phyloP scores from a whole-genome alignment of 2,888 invertebrate genomes.

The Meandrusa payeni region DNA sequence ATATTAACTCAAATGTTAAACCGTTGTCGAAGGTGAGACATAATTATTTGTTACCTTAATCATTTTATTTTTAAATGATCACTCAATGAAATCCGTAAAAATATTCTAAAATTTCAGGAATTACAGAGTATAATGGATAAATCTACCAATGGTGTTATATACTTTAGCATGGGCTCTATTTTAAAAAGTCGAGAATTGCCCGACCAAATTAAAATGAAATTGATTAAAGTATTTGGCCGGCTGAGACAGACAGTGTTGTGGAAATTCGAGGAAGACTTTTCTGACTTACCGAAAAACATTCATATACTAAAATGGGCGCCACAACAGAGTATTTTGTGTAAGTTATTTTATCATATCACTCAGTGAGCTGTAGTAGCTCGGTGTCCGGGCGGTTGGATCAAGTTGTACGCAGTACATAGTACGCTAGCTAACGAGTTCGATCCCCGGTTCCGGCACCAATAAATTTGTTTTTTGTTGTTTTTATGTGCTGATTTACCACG shows the following conservation, averaged over 20 bases:
- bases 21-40: no score
- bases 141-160: slow-evolving; percentile 60
- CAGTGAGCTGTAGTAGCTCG: no score
- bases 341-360: slow-evolving; percentile 4
- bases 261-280: slow-evolving; percentile 55
- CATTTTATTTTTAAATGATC: no score
- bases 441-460: no score
- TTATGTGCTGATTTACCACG: no score
- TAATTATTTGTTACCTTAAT: no score
- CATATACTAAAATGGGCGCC: slow-evolving; percentile 52
- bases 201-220: slow-evolving; percentile 36
- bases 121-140: slow-evolving; percentile 54
- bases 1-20: slow-evolving; percentile 30
- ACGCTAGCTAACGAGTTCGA: no score
- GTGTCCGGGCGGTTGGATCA: no score
- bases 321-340: slow-evolving; percentile 49
- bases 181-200: slow-evolving; percentile 51
- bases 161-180: slow-evolving; percentile 69
- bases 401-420: no score
- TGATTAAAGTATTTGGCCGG: slow-evolving; percentile 54
- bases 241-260: slow-evolving; percentile 67
- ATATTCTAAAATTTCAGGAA: slow-evolving; percentile 35
- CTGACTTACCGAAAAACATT: slow-evolving; percentile 44
- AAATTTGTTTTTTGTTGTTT: no score
- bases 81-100: no score